Base-by-base conservation (phyloP, 2,797 vertebrate species). In the Sardinella longiceps region DNA sequence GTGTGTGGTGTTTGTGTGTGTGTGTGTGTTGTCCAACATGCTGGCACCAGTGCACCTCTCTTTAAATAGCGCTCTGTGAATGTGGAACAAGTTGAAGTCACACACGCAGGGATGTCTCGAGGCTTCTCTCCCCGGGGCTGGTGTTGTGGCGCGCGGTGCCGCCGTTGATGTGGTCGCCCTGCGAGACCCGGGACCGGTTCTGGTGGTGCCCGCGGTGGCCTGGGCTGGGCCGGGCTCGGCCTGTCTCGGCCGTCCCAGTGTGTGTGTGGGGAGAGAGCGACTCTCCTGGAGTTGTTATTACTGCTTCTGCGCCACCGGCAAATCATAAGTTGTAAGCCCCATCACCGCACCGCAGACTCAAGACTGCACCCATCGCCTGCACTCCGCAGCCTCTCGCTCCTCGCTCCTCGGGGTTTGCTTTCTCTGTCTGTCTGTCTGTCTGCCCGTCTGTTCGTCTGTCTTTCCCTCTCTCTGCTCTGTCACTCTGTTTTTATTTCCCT, bases 1-100 rank as follows among this genome's bases (percentile, higher is more conserved):
- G 56, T 58, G 56, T 58, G 56, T 60, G 56, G 20, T 25, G 56
- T 60, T 23, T 60, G 63, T 70, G 63, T 70, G 28, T 70, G 63
- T 14, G 25, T 63, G 60, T 14, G 30, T 39, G 33, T 74, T 39
- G 66, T 74, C 33, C 15, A 74, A 74, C 66, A 74, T 74, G 66
- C 66, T 74, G 66, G 66, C 66, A 74, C 33, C 66, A 20, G 15
- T 33, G 5, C 1, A 1, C 33, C 30, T 39, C 30, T 74, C 66
- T 37, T 3, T 91, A 85, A 90, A 84, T 88, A 90, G 86, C 84
- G 90, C 87, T 92, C 70, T 88, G 86, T 91, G 85, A 88, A 89
- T 89, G 43, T 87, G 90, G 84, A 88, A 91, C 89, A 87, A 84
- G 90, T 91, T 91, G 86, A 84, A 80, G 86, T 92, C 87, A 84